Conservation (phyloP, 2,888 invertebrate species). For the Synanthedon andrenaeformis region DNA sequence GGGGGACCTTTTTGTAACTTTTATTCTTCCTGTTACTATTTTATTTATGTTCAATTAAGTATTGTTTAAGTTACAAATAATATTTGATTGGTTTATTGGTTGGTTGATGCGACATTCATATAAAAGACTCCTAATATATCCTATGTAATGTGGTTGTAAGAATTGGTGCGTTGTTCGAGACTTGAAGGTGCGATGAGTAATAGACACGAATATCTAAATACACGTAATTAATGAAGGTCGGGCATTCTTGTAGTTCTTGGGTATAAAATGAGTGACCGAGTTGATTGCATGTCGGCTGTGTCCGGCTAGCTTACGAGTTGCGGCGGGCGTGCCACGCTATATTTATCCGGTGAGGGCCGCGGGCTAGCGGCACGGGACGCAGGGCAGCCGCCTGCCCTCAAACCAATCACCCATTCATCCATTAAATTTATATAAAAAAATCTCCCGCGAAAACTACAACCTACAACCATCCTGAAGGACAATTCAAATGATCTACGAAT, state of each 20-base stretch:
- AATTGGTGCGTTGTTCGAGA: neutral
- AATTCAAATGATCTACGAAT: no score
- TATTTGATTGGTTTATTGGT: no score
- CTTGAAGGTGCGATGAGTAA: no score
- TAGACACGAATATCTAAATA: no score
- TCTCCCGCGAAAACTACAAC: neutral
- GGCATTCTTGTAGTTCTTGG: conserved; percentile 10
- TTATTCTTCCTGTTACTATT: no score
- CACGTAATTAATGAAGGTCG: no score
- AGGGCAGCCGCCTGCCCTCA: conserved; percentile 25
- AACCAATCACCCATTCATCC: conserved; percentile 43
- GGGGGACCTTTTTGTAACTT: no score
- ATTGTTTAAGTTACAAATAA: no score
- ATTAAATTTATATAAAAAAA: conserved; percentile 8
- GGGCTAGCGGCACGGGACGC: conserved; percentile 20
- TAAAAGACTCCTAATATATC: neutral
- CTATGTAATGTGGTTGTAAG: neutral
- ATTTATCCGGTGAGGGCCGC: conserved; percentile 61
- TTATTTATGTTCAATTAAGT: no score
- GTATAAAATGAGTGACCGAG: conserved; percentile 44
- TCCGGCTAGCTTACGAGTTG: conserved; percentile 15
- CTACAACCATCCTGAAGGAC: no score
- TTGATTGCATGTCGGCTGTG: conserved; percentile 48
- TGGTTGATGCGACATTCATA: neutral
- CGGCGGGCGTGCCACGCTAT: conserved; percentile 59